phyloP scores from a whole-genome alignment of 1,140 invertebrate species.

The Gryon sp. region DNA sequence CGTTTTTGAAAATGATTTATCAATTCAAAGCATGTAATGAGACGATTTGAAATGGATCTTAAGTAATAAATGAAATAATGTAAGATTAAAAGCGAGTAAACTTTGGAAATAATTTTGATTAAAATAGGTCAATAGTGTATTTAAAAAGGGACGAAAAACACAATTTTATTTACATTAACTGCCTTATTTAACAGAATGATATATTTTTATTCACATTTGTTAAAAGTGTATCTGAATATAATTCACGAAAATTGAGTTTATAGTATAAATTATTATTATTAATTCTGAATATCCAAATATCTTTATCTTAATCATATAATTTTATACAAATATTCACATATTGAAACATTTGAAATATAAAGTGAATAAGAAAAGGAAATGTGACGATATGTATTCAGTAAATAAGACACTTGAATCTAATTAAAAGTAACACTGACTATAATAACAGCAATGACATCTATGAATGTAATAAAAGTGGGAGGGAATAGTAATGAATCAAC shows the following conservation, averaged over 20 bases:
- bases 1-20: no score
- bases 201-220: conserved; percentile 2
- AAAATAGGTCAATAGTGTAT: background rate
- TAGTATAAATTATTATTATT: no score
- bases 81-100: conserved; percentile 30
- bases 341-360: no score
- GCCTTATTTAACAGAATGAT: background rate
- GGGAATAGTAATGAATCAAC: conserved; percentile 4
- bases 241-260: no score
- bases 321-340: no score
- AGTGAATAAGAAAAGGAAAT: no score
- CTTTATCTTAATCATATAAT: no score
- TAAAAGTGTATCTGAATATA: no score
- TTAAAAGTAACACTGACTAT: background rate
- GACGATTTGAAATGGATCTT: conserved; percentile 10
- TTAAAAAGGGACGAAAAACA: conserved; percentile 1
- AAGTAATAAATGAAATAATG: conserved; percentile 11
- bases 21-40: conserved; percentile 11
- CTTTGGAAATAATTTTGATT: background rate
- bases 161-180: conserved; percentile 17
- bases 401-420: no score
- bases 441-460: background rate
- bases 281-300: no score
- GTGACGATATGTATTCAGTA: no score
- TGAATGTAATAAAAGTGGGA: no score